Conservation (phyloP, 2,797 vertebrate genomes). For the Ara ararauna region DNA sequence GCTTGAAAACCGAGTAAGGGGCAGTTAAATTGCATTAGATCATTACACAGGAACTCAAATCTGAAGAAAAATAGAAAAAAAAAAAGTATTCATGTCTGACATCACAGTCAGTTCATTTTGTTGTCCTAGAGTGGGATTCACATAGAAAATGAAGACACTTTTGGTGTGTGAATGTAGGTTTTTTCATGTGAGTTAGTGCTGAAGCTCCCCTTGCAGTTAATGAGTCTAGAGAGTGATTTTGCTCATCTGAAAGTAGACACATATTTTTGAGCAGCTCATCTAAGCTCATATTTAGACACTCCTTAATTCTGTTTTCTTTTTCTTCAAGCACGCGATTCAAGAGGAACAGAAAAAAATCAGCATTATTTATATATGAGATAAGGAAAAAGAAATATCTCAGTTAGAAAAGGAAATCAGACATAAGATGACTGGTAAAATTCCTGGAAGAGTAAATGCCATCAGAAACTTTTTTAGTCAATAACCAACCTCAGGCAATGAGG, state of each 20-base stretch:
- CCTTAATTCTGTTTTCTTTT: neutral
- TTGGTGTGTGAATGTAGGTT: neutral
- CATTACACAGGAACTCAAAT: neutral
- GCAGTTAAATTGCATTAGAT: neutral
- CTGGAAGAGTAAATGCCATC: neutral
- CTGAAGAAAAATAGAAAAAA: neutral
- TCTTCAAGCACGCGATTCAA: neutral
- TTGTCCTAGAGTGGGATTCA: neutral
- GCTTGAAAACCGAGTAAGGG: neutral
- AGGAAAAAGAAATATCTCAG: neutral
- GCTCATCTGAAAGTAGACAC: neutral
- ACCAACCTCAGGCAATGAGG: neutral
- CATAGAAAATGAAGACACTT: neutral
- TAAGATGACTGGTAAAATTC: neutral
- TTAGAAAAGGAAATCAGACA: neutral
- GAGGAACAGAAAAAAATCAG: neutral
- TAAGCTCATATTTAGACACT: neutral
- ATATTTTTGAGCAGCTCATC: neutral
- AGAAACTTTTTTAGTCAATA: neutral
- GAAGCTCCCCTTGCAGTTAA: neutral
- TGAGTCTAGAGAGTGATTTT: neutral
- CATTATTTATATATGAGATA: neutral
- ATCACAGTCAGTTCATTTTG: neutral
- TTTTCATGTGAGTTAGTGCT: fast-evolving
- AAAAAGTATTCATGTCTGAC: neutral